Base-by-base conservation (phyloP, 1,140 invertebrate genomes). In the Gryon sp. region DNA sequence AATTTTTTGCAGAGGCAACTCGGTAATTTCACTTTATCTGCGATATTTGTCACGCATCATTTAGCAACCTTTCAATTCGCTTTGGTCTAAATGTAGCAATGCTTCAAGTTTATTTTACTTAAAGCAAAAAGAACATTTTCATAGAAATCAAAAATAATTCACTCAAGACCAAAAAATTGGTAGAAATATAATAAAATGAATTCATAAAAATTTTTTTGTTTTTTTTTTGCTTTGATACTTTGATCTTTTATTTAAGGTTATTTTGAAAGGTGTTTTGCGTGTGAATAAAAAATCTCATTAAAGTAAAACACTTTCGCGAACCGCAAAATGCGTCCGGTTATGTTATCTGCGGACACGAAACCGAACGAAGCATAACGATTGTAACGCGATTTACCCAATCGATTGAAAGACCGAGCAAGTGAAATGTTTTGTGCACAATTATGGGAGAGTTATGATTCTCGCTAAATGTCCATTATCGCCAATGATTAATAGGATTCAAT, bases 381-480 rank as follows among this genome's bases (percentile, higher is more conserved):
- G 38, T 38, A 62, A 52, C 22, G 43, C 46, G 48, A 62, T 72
- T 72, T 72, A 55, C n/a, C 55, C 68, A 62, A 45, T 60, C 57
- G 38, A 53, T 72, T 45, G 40, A 55, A 11, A 22, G 20, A 38
- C 20, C 12, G 6, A 63, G 20, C 66, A 72, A 72, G 55, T 72
- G 55, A 72, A 72, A 62, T 32, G 68, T 72, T 53, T 72, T 38
- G 28, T 34, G 53, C 34, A 45, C 45, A 60, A 62, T 72, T 72
- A 72, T 36, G 22, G 19, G 4, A 50, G 15, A 62, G 19, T 60
- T 72, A 72, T 62, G 46, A 43, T 53, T 46, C 28, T 8, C 38
- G 46, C 45, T 62, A 62, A 72, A 50, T 38, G 46, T 20, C 18
- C 36, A 46, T 72, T 53, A 62, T 62, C 36, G 32, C 16, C 48